These are phyloP conservation scores for Hydrotaea cyrtoneurina DNA, from an alignment of 2,888 invertebrate species.

Conservation along the genomic window DNA sequence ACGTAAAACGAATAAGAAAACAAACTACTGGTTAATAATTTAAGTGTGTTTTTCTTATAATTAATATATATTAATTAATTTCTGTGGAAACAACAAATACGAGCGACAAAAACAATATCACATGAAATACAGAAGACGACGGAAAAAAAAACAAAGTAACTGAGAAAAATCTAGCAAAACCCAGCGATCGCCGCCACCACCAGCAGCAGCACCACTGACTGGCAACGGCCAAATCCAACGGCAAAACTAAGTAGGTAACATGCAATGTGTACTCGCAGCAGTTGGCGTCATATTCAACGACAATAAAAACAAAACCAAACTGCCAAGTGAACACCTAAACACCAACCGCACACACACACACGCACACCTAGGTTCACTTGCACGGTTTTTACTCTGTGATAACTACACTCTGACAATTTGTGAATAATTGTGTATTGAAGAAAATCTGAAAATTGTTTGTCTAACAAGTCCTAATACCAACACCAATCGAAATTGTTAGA, in stretches of 20 bases:
- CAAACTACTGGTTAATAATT: conserved; percentile 41
- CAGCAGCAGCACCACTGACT: too few relatives aligned
- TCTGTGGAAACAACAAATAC: conserved; percentile 32
- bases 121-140: conserved; percentile 47
- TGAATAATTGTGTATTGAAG: conserved; percentile 18
- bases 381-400: neutral
- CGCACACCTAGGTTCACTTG: conserved; percentile 4
- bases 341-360: conserved; percentile 22
- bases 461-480: conserved; percentile 17
- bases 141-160: conserved; percentile 57
- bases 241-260: conserved; percentile 36
- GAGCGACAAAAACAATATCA: conserved; percentile 18
- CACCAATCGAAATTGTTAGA: neutral
- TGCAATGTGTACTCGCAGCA: conserved; percentile 25
- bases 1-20: conserved; percentile 4
- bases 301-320: neutral
- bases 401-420: neutral
- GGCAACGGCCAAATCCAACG: too few relatives aligned
- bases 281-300: conserved; percentile 4
- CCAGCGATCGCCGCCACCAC: too few relatives aligned
- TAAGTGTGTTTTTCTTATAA: conserved; percentile 47
- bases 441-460: conserved; percentile 4
- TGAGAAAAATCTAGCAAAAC: too few relatives aligned
- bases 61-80: conserved; percentile 51
- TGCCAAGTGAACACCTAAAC: neutral